Base-by-base conservation (phyloP, 2,797 vertebrate genomes). In the Xyrichtys novacula region DNA sequence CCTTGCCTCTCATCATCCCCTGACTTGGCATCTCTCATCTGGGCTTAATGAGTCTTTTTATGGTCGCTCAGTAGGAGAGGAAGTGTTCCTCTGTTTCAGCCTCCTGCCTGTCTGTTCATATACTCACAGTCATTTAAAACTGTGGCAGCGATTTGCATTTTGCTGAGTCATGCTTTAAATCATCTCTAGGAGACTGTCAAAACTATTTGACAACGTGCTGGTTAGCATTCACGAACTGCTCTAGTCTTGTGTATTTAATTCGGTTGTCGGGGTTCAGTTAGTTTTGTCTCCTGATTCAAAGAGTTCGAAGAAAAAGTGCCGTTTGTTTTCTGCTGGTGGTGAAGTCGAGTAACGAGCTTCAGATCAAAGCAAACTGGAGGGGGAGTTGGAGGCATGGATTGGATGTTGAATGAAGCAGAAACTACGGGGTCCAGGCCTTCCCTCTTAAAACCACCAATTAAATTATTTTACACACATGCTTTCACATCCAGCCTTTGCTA, bases 331-430 rank as follows among this genome's bases (percentile, higher is more conserved):
- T 42, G 57, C 76, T 65, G 60, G 50, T 58, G 65, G 42, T 71
- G 44, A 29, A 74, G 28, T 56, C 54, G 59, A 69, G 44, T 64
- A 54, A 78, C 54, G 26, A 50, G 59, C 58, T 53, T 46, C 42
- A 56, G 59, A 84, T 88, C 71, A 76, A 78, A 83, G 65, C 61
- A 67, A 81, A 80, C 42, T 55, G 46, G 28, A 71, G 42, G 36
- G 55, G 50, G 65, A 54, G 58, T 43, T 64, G 26, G 52, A 54
- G 40, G 39, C 43, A 57, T 57, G 32, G 56, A 53, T 28, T 57
- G 52, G 60, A 65, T 25, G 39, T 42, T 65, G 52, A 71, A 62
- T 66, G 60, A 70, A 64, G 66, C 77, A 85, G 71, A 78, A 74
- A 63, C 17, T 17, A 5, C 22, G n/a, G 63, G 48, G 55, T 55